phyloP scores from a whole-genome alignment of 2,113 vertebrate genomes.

The Coracopsis vasa region DNA sequence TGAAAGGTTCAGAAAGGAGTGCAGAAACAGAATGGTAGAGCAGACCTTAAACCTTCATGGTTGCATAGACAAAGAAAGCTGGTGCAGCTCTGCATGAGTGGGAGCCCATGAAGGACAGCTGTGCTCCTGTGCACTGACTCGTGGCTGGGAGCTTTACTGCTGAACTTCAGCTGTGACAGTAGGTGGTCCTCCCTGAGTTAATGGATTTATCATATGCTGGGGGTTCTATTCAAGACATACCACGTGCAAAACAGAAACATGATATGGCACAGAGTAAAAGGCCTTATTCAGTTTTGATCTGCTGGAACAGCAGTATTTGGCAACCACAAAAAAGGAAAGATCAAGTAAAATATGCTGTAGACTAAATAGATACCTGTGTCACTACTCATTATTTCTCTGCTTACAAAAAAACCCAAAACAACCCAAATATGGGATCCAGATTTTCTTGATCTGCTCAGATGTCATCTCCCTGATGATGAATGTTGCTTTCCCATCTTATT shows the following conservation, averaged over 20 bases:
- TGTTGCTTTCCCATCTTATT: neutral
- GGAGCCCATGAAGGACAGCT: neutral
- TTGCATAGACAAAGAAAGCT: fast-evolving
- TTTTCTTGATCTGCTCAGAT: neutral
- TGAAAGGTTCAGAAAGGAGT: neutral
- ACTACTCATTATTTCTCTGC: neutral
- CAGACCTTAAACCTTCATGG: neutral
- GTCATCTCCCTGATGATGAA: neutral
- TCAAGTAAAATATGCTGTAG: neutral
- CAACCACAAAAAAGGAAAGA: neutral
- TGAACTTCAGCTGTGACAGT: neutral
- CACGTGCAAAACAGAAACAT: neutral
- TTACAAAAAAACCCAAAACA: neutral
- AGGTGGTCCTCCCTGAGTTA: fast-evolving
- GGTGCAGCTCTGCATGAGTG: neutral
- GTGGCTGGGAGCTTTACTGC: fast-evolving
- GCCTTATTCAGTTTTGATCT: neutral
- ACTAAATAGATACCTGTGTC: neutral
- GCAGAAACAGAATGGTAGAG: neutral
- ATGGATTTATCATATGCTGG: neutral
- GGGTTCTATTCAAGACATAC: neutral
- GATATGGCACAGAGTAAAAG: neutral
- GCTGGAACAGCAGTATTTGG: neutral
- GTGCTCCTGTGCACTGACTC: neutral
- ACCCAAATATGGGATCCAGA: neutral